A percentile compares a stretch with the other conserved stretches of the same genome.
These are phyloP conservation scores for Pseudobourletiella spinata DNA, from an alignment of 1,140 invertebrate genomes.

Conservation along the genomic window DNA sequence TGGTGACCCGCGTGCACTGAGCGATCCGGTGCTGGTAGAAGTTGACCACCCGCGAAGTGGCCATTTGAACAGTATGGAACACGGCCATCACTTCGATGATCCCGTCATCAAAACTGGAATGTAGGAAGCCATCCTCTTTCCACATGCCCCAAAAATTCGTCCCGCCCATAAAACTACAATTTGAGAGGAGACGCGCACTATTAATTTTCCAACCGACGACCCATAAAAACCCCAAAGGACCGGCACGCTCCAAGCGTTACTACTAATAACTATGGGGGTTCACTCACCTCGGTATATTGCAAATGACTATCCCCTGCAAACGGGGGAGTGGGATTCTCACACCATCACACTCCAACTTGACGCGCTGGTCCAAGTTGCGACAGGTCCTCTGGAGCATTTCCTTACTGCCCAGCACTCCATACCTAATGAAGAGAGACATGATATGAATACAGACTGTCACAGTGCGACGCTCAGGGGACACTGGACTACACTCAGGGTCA, in stretches of 20 bases:
- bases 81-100: conserved; percentile 86
- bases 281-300: conserved; percentile 91
- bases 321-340: conserved; percentile 83
- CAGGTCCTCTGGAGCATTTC: conserved; percentile 72
- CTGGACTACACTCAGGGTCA: too few species aligned
- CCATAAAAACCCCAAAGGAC: too few species aligned
- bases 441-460: too few species aligned
- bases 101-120: conserved; percentile 84
- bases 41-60: conserved; percentile 85
- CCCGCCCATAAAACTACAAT: conserved; percentile 84
- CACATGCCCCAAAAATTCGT: conserved; percentile 97
- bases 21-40: conserved; percentile 94
- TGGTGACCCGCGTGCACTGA: conserved; percentile 89
- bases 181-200: too few species aligned
- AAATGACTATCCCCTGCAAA: conserved; percentile 89
- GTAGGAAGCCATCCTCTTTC: conserved; percentile 79
- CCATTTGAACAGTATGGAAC: conserved; percentile 94
- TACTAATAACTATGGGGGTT: too few species aligned
- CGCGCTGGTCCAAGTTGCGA: conserved; percentile 90
- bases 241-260: too few species aligned
- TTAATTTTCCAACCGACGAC: too few species aligned
- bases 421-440: conserved; percentile 44
- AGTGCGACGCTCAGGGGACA: too few species aligned
- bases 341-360: conserved; percentile 86
- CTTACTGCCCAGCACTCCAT: conserved; percentile 88